Evolutionary conservation across 2,797 vertebrate species (phyloP), one percentile per base, ranked within the genome.

Genomic region (Clarias fuscus): DNA sequence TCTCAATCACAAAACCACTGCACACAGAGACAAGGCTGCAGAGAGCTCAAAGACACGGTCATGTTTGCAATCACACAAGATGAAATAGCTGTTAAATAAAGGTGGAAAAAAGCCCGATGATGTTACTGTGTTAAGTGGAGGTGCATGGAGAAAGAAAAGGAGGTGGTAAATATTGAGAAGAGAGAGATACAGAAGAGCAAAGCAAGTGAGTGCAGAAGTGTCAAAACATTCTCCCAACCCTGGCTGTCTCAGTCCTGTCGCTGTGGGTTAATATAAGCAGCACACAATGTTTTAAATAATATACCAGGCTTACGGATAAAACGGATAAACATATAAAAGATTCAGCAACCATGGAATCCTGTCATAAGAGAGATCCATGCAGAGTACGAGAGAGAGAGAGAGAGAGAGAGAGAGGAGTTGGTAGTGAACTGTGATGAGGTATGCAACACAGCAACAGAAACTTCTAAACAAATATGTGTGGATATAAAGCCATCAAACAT

Each of bases 241-340:
- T 83, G 91, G 88, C 82, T 89, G 86, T 91, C 89, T 92, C 88
- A 88, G 89, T 84, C 89, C 89, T 89, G 93, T 93, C 93, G 90
- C 91, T 91, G 90, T 89, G 92, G 94, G 93, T 95, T 94, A 94
- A 94, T 93, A 89, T 90, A 91, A 91, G 88, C 91, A 86, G 87
- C 89, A 88, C 89, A 90, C 88, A 86, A 90, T 89, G 90, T 86
- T 90, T 92, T 95, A 86, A 95, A 94, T 94, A 93, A 95, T 92
- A 93, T 88, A 94, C 89, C 89, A 92, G 91, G 80, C 89, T 84
- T 84, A 83, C 90, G 93, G 92, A 94, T 94, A 93, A 93, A 94
- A 94, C 90, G 91, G 93, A 95, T 94, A 95, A 95, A 94, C 94
- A 94, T 87, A 94, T 94, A 91, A 94, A 95, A 95, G 88, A 94